Evolutionary conservation across 1,140 invertebrate genomes (phyloP), one percentile per base, ranked within the genome.

Genomic region (Agrypnia vestita): DNA sequence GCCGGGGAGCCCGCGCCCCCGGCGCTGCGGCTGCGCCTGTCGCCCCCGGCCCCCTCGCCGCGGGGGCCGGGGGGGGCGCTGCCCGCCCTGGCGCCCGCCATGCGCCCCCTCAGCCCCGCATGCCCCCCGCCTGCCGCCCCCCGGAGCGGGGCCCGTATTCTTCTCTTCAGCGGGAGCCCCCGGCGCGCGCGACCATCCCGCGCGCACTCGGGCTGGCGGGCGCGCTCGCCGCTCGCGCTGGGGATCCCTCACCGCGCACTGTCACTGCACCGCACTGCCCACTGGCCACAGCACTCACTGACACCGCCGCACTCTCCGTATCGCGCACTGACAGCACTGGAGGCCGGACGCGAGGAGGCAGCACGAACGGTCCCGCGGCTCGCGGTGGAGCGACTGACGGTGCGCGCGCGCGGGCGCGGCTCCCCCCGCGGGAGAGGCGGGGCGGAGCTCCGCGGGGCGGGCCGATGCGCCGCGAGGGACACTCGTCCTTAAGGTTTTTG

Each of bases 91-190:
- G 49, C 55, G 35, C 67, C 71, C 64, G 67, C 76, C 78, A 49
- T 64, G 71, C 80, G 80, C 59, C 64, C 71, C 71, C 44, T 55
- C 61, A 59, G 84, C 80, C 83, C 83, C 84, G 80, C 76, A 78
- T 76, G 77, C 47, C 61, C 82, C 81, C 83, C 83, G 84, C 79
- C 78, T 83, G 78, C 84, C 85, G 79, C 77, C 83, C 21, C 21
- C 71, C 85, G 53, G 62, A 59, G 12, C 25, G 71, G 69, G 25
- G 64, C 73, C 74, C 75, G 72, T 73, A 83, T 77, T 46, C 61
- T 77, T 77, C 61, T 61, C 75, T 77, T 77, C 85, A 85, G 84
- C 81, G 84, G 83, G 84, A 82, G 84, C 85, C 84, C 84, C 83
- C 84, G 84, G 85, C 85, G 80, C 81, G 82, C 19, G 43, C 17